These are phyloP conservation scores for Netelia virgata DNA, from an alignment of 2,888 invertebrate genomes.

Conservation along the genomic window DNA sequence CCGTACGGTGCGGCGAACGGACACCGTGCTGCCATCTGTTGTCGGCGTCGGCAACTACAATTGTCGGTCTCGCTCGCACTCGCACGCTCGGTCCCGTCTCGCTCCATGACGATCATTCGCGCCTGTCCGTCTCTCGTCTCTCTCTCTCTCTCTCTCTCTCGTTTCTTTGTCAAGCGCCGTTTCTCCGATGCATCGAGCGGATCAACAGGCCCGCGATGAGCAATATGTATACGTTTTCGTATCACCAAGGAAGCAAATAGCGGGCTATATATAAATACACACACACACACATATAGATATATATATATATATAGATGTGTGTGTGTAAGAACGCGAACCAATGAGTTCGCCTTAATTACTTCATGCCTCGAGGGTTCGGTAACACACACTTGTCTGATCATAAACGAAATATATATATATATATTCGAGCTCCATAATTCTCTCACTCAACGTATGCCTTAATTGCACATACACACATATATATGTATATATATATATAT, in stretches of 20 bases:
- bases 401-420: conserved; percentile 31
- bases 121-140: conserved; percentile 2
- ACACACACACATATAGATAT: not conserved
- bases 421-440: conserved; percentile 21
- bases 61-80: conserved; percentile 9
- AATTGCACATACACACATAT: too few species aligned
- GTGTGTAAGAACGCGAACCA: conserved; percentile 25
- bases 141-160: conserved; percentile 26
- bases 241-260: conserved; percentile 27
- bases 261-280: not conserved
- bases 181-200: conserved; percentile 30
- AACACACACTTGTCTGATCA: conserved; percentile 39
- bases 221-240: conserved; percentile 22
- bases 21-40: conserved; percentile 59
- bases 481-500: too few species aligned
- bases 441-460: conserved; percentile 4
- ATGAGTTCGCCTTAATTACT: conserved; percentile 62
- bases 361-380: conserved; percentile 54
- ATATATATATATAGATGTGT: conserved; percentile 1
- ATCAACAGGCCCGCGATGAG: conserved; percentile 6
- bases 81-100: conserved; percentile 14
- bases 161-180: conserved; percentile 4
- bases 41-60: conserved; percentile 32
- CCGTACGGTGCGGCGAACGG: not conserved
- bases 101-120: conserved; percentile 37